A percentile compares a stretch with the other conserved stretches of the same genome.
phyloP scores from a whole-genome alignment of 2,797 vertebrate species.

The Erpetoichthys calabaricus region DNA sequence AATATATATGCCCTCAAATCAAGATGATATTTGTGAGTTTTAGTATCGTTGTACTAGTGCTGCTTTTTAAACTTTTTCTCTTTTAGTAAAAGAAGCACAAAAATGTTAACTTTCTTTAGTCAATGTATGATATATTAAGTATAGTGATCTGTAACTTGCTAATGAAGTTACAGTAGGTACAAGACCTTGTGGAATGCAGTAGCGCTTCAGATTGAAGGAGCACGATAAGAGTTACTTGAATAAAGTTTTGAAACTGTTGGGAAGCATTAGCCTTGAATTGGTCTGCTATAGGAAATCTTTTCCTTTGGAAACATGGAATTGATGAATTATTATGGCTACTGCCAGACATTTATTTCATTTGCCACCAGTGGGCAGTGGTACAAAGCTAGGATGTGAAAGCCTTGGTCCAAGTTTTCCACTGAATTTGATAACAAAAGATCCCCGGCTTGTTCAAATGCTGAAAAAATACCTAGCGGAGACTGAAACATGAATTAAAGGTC shows the following conservation, averaged over 20 bases:
- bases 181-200: conserved; percentile 32
- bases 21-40: too few relatives aligned
- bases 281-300: neutral
- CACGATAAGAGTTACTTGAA: conserved; percentile 41
- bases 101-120: too few relatives aligned
- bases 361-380: conserved; percentile 66
- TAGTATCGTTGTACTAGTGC: too few relatives aligned
- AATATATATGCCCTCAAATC: too few relatives aligned
- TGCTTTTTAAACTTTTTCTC: too few relatives aligned
- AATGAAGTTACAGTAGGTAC: conserved; percentile 2
- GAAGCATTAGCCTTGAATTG: neutral
- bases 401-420: conserved; percentile 11
- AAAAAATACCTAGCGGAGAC: neutral
- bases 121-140: too few relatives aligned
- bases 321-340: conserved; percentile 17
- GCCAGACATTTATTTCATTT: conserved; percentile 51
- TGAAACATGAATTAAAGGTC: conserved; percentile 1
- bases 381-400: conserved; percentile 35
- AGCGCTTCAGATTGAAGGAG: conserved; percentile 46
- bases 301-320: conserved; percentile 1
- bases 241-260: conserved; percentile 7
- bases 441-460: conserved; percentile 1
- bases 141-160: too few relatives aligned
- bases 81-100: too few relatives aligned
- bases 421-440: conserved; percentile 5